These are phyloP conservation scores for Pollimyrus isidori DNA, from an alignment of 2,113 vertebrate species.

Conservation along the genomic window DNA sequence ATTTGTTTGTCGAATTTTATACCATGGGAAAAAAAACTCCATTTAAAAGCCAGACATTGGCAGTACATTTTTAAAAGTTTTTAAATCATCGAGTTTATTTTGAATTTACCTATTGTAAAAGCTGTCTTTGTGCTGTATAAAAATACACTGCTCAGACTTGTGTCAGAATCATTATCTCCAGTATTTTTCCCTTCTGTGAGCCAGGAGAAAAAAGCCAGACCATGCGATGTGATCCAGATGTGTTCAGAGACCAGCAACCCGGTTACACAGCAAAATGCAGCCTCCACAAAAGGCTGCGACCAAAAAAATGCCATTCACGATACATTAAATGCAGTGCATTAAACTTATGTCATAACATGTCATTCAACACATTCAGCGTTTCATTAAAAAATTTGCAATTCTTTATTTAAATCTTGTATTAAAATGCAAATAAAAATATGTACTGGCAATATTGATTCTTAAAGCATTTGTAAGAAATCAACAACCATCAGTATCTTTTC, in stretches of 20 bases:
- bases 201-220: constrained; percentile 49
- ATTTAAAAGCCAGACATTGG: background rate
- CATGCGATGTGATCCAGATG: constrained; percentile 59
- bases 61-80: background rate
- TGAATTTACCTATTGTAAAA: constrained; percentile 37
- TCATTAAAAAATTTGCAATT: background rate
- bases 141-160: constrained; percentile 38
- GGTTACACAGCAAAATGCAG: constrained; percentile 30
- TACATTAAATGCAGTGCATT: background rate
- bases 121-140: constrained; percentile 20
- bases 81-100: constrained; percentile 16
- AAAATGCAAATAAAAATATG: background rate
- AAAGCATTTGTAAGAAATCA: background rate
- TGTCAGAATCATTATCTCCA: constrained; percentile 60
- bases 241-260: constrained; percentile 36
- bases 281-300: background rate
- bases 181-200: constrained; percentile 57
- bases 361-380: background rate
- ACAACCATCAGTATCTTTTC: background rate
- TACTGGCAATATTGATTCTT: background rate
- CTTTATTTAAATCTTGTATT: background rate
- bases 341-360: background rate
- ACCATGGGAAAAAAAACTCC: background rate
- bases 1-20: background rate
- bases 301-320: background rate